Conservation (phyloP, 1,140 invertebrate genomes). For the Heliconius hermathena region DNA sequence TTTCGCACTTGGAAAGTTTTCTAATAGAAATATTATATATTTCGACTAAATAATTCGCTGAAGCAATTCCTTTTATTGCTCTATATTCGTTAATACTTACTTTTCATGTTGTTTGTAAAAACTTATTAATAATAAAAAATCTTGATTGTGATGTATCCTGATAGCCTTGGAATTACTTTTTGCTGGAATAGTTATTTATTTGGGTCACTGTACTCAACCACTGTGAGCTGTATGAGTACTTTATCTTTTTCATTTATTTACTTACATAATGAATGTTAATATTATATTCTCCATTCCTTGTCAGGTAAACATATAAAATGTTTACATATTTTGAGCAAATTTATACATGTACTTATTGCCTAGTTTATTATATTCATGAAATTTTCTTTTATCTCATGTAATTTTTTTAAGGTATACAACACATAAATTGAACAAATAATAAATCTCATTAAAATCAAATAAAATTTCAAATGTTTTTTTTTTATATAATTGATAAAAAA, state of each 20-base stretch:
- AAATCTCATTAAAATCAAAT: too few species aligned
- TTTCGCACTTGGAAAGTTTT: not conserved
- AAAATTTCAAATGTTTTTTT: too few species aligned
- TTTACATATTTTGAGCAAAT: too few species aligned
- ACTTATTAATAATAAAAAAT: not conserved
- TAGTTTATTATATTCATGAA: too few species aligned
- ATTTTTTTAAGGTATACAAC: too few species aligned
- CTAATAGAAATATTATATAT: constrained; percentile 4
- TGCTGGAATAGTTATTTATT: constrained; percentile 18
- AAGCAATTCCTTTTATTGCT: not conserved
- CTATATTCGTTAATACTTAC: not conserved
- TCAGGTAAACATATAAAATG: too few species aligned
- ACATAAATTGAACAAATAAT: too few species aligned
- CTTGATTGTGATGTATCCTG: constrained; percentile 29
- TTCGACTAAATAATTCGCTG: not conserved
- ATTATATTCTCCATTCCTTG: not conserved
- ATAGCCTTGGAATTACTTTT: constrained; percentile 33
- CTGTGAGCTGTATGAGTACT: not conserved
- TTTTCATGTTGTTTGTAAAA: not conserved
- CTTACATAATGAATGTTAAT: constrained; percentile 10
- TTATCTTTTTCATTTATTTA: constrained; percentile 25
- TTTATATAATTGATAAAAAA: too few species aligned
- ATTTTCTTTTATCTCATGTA: too few species aligned
- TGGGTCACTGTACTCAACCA: constrained; percentile 27
- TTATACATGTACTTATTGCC: too few species aligned